Conservation (phyloP, 2,888 invertebrate genomes). For the Melieria picta region DNA sequence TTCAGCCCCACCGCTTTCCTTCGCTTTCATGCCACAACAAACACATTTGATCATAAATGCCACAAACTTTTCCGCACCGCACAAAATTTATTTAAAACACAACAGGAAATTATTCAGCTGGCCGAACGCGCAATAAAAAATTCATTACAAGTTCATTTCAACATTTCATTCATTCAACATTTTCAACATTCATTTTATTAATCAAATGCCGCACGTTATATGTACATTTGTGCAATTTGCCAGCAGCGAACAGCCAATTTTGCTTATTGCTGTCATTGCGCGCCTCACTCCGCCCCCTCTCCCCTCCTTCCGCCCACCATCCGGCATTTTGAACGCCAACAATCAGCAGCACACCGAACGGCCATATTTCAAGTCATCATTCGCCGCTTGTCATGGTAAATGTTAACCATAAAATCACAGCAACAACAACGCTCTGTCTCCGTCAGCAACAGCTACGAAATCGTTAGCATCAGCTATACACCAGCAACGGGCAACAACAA, state of each 20-base stretch:
- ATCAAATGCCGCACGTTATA: too few relatives aligned
- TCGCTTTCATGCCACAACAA: background rate
- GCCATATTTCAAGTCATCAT: too few relatives aligned
- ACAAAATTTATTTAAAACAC: background rate
- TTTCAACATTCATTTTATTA: background rate
- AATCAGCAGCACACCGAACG: background rate
- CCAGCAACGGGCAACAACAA: background rate
- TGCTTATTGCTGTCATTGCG: too few relatives aligned
- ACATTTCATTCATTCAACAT: constrained; percentile 2
- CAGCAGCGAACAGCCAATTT: too few relatives aligned
- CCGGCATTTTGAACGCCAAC: background rate
- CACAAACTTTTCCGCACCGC: background rate
- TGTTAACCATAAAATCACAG: constrained; percentile 7
- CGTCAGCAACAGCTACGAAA: too few relatives aligned
- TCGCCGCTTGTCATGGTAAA: background rate
- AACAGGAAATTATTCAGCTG: background rate
- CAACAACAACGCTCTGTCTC: background rate
- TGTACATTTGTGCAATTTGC: too few relatives aligned
- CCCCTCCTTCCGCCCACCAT: background rate
- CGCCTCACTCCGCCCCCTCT: too few relatives aligned
- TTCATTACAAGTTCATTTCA: constrained; percentile 15
- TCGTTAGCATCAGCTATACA: too few relatives aligned
- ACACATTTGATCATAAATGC: background rate
- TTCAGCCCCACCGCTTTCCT: background rate
- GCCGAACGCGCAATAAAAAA: constrained; percentile 1